Evolutionary conservation across 2,797 vertebrate species (phyloP).

Genomic region (Poeciliopsis presidionis): DNA sequence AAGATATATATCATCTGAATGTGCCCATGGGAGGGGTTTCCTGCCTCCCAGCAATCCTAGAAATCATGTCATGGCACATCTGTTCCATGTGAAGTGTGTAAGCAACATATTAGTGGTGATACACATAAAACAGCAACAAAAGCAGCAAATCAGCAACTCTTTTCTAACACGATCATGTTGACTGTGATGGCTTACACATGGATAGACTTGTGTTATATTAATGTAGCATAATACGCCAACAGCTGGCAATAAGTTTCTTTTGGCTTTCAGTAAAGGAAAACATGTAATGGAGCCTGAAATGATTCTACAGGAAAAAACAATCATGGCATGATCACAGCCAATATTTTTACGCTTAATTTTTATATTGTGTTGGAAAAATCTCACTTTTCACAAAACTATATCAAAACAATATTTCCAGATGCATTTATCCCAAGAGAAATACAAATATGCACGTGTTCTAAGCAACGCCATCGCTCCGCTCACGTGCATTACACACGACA

Average conservation of each 20-base stretch:
- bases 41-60: constrained; percentile 57
- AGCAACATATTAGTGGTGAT: background rate
- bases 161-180: background rate
- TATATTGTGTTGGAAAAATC: background rate
- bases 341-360: too few species aligned
- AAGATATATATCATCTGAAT: constrained; percentile 66
- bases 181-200: background rate
- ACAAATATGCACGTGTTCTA: too few species aligned
- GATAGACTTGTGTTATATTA: constrained; percentile 6
- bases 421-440: too few species aligned
- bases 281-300: background rate
- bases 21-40: constrained; percentile 52
- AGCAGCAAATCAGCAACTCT: background rate
- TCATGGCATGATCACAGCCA: background rate
- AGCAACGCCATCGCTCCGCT: too few species aligned
- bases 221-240: background rate
- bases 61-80: constrained; percentile 36
- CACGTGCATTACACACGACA: too few species aligned
- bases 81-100: background rate
- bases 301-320: background rate
- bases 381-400: background rate
- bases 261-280: background rate
- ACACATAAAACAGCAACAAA: background rate
- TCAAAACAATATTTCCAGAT: background rate
- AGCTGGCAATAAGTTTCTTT: background rate